Base-by-base conservation (phyloP, 2,888 invertebrate genomes). In the Nemapogon koenigi region DNA sequence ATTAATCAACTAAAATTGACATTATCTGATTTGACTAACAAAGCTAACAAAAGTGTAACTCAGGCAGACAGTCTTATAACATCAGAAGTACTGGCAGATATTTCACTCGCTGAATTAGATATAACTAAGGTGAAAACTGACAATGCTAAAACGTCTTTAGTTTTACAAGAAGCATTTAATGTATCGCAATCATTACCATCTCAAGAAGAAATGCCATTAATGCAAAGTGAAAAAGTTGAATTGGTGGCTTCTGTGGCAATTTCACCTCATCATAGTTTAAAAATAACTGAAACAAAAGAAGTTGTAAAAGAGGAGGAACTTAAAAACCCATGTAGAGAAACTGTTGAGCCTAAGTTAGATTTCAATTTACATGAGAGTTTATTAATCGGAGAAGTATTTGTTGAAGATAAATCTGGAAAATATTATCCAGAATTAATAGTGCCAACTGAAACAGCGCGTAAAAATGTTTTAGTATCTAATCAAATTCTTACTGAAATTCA, bases 351-450 rank as follows among this genome's bases (percentile, higher is more conserved):
- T 4, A 86, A 83, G 57, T 56, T 86, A 7, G 84, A 84, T 43
- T 76, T 89, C 35, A 82, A 83, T 46, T 63, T 86, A 30, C 67
- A 79, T 22, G 88, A 89, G 62, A 76, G 87, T 8, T 36, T 89
- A 39, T 71, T 84, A 49, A 72, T 90, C 3, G 86, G 84, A 39
- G 88, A 90, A 75, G 82, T 86, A 16, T 76, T 85, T 48, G 68
- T 86, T 2, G 86, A 87, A 67, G 84, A 85, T 41, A 88, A 87
- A 57, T 87, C 89, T 6, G 87, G 86, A 10, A 90, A 90, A 67
- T 89, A 89, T 55, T 85, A 89, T 55, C 90, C 90, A 2, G 89
- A 90, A 63, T 62, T 88, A 35, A 87, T 90, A 53, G 90, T 90
- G 2, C 87, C 90, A 0, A 90, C 90, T 2, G 90, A 91, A 81